Base-by-base conservation (phyloP, 2,888 invertebrate species). In the Cyaniris semiargus region DNA sequence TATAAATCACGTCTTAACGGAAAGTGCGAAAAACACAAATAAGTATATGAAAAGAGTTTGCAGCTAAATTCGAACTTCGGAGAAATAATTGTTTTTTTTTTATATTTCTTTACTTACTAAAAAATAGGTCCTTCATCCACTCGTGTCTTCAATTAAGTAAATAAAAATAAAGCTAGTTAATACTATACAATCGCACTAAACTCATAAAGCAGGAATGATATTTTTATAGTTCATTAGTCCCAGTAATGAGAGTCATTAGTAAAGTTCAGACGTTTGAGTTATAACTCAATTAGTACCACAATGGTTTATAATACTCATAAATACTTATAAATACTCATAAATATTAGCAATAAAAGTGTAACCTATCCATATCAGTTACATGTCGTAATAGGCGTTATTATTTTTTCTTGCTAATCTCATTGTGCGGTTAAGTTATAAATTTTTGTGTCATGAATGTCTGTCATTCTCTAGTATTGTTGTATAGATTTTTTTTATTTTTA, bases 171-270 rank as follows among this genome's bases (percentile, higher is more conserved):
- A 48, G 15, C 48, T 48, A 48, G 3, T 48, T n/a, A n/a, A n/a
- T n/a, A n/a, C n/a, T n/a, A n/a, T n/a, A n/a, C 70, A 70, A 8
- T 71, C 71, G 71, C 10, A 34, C 71, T 38, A 4, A 38, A 21
- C n/a, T 38, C 71, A 53, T 74, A 48, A 48, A 23, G 79, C 77
- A 77, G 56, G 71, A 77, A 77, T 79, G 76, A 78, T 79, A 80
- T 81, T 81, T 81, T 80, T 79, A 81, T 81, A 27, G 78, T 76
- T 77, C 77, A 79, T 79, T 78, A 78, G 76, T 53, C 48, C 31
- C 71, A 75, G 71, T 81, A 80, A 81, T 79, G 76, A 79, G 78
- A 44, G 77, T 77, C 77, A 79, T 79, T 79, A 78, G 77, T 78
- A 76, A 71, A 66, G 70, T 78, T 79, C 76, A 76, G 75, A 75